phyloP scores from a whole-genome alignment of 2,113 vertebrate species.

The Calyptommatus sinebrachiatus region DNA sequence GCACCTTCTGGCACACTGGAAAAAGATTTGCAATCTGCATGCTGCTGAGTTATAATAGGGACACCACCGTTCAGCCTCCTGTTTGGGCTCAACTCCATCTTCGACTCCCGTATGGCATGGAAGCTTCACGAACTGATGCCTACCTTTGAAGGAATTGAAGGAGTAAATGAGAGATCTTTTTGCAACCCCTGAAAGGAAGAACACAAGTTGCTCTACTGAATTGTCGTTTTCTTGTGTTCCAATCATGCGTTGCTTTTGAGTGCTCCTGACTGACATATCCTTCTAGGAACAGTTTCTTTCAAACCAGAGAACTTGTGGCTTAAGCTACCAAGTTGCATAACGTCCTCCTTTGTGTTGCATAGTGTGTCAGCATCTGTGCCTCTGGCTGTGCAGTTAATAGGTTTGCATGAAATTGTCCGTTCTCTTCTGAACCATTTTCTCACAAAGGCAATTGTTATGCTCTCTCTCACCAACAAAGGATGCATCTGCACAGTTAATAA shows the following conservation, averaged over 20 bases:
- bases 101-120: slow-evolving; percentile 33
- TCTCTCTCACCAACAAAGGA: neutral
- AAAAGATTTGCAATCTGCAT: slow-evolving; percentile 53
- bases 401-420: slow-evolving; percentile 28
- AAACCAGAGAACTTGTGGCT: slow-evolving; percentile 22
- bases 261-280: slow-evolving; percentile 48
- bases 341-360: slow-evolving; percentile 25
- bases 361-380: slow-evolving; percentile 42
- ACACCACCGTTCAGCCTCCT: slow-evolving; percentile 50
- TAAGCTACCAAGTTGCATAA: slow-evolving; percentile 33
- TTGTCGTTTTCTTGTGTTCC: slow-evolving; percentile 26
- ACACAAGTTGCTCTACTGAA: slow-evolving; percentile 30
- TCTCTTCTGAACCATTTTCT: slow-evolving; percentile 8
- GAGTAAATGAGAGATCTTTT: slow-evolving; percentile 36
- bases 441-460: neutral
- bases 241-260: slow-evolving; percentile 38
- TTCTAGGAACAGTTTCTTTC: slow-evolving; percentile 47
- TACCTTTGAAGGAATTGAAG: slow-evolving; percentile 39
- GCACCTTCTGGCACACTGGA: slow-evolving; percentile 41
- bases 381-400: slow-evolving; percentile 37
- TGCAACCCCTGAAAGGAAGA: slow-evolving; percentile 17
- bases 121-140: slow-evolving; percentile 41
- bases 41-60: slow-evolving; percentile 42
- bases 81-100: slow-evolving; percentile 36
- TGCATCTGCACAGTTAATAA: too few relatives aligned